Conservation (phyloP, 2,113 vertebrate species). For the Eudyptes chrysolophus region DNA sequence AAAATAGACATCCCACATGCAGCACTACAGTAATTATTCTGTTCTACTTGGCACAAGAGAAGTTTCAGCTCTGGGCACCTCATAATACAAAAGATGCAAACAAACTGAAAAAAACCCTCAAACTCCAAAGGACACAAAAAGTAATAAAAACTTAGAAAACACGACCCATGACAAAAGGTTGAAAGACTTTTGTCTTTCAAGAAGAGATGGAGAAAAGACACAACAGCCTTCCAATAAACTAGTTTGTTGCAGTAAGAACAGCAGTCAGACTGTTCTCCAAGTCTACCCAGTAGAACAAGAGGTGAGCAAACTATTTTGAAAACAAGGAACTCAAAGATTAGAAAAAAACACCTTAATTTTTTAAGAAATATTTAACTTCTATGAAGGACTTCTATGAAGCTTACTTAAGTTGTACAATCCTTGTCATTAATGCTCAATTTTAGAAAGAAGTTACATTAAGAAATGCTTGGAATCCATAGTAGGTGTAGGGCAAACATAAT, state of each 20-base stretch:
- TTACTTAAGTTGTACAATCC: neutral
- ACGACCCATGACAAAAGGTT: neutral
- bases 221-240: neutral
- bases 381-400: neutral
- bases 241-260: neutral
- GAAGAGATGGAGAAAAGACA: neutral
- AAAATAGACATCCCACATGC: neutral
- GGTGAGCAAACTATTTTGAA: neutral
- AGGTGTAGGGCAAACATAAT: neutral
- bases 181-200: neutral
- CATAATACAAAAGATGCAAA: neutral
- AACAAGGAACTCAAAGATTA: neutral
- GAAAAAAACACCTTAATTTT: neutral
- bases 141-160: neutral
- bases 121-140: neutral
- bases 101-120: fast-evolving
- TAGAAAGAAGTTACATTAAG: neutral
- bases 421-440: neutral
- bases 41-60: neutral
- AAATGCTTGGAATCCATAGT: neutral
- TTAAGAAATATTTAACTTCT: neutral
- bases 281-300: neutral
- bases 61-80: neutral
- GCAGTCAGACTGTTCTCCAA: neutral
- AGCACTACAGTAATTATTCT: neutral